Evolutionary conservation across 2,888 invertebrate genomes (phyloP).

Genomic region (Lasius platythorax): DNA sequence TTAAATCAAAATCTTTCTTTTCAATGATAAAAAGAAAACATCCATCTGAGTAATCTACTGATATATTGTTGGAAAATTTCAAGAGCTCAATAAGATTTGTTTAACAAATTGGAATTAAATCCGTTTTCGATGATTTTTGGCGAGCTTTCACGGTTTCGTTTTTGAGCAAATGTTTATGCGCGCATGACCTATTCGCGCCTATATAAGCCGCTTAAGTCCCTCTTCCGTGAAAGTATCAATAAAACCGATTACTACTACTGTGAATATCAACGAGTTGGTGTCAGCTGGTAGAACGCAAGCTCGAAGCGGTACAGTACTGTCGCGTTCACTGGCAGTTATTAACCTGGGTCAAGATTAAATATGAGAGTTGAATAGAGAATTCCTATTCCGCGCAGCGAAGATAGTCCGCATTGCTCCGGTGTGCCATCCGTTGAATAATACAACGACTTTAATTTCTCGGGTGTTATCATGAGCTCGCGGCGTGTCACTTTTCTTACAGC

Average conservation of each 20-base stretch:
- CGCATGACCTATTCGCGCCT: background rate
- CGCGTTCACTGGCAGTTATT: constrained; percentile 39
- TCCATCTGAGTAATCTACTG: background rate
- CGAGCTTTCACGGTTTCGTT: background rate
- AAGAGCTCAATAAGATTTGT: background rate
- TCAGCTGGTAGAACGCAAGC: constrained; percentile 16
- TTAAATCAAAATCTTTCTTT: background rate
- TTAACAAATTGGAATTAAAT: background rate
- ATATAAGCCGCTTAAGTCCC: constrained; percentile 37
- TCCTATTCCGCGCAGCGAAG: constrained; percentile 8
- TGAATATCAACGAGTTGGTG: constrained; percentile 64
- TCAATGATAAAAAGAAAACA: background rate
- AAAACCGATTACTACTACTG: constrained; percentile 58
- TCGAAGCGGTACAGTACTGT: constrained; percentile 20
- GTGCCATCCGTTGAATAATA: constrained; percentile 27
- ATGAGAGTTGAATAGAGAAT: constrained; percentile 41
- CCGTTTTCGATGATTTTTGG: constrained; percentile 26
- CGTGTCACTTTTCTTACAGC: background rate
- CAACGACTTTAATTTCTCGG: constrained; percentile 38
- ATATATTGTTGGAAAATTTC: background rate
- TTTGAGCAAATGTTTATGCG: background rate
- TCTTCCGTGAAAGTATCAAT: constrained; percentile 65
- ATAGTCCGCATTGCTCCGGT: constrained; percentile 17
- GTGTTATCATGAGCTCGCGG: constrained; percentile 6
- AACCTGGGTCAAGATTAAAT: constrained; percentile 44